phyloP scores from a whole-genome alignment of 2,888 invertebrate species.

The Blomia tropicalis region DNA sequence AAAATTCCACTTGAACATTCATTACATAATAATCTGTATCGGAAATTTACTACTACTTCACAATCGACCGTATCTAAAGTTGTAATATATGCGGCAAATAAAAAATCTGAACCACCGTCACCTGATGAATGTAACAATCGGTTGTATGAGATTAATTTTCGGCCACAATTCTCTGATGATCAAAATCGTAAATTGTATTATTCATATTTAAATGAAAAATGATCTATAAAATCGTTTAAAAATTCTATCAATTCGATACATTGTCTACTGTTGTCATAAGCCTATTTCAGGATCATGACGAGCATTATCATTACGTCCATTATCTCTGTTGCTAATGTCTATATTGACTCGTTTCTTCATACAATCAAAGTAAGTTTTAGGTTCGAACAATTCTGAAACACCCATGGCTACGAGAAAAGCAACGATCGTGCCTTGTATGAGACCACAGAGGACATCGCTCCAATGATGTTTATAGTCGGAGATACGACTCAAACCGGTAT shows the following conservation, averaged over 20 bases:
- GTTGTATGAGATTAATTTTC: conserved; percentile 21
- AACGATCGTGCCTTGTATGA: conserved; percentile 38
- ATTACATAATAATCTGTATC: conserved; percentile 22
- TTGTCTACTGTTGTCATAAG: too few species aligned
- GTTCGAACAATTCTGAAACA: background rate
- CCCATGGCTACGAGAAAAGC: conserved; percentile 31
- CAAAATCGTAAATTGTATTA: conserved; percentile 18
- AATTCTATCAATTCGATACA: too few species aligned
- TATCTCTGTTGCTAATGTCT: background rate
- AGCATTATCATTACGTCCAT: background rate
- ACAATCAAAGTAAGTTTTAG: background rate
- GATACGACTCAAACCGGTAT: conserved; percentile 71
- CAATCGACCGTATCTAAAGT: conserved; percentile 19
- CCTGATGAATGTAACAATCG: conserved; percentile 8
- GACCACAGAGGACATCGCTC: conserved; percentile 81
- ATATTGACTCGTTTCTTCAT: too few species aligned
- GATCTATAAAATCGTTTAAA: too few species aligned
- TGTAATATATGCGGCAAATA: conserved; percentile 18
- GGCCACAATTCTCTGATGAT: conserved; percentile 6
- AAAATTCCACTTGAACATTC: conserved; percentile 11
- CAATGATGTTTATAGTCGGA: conserved; percentile 96
- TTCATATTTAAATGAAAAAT: conserved; percentile 24
- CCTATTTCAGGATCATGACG: background rate
- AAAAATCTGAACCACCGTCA: conserved; percentile 18
- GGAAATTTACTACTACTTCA: background rate